Base-by-base conservation (phyloP, 2,888 invertebrate genomes). In the Tryphoninae sp. region DNA sequence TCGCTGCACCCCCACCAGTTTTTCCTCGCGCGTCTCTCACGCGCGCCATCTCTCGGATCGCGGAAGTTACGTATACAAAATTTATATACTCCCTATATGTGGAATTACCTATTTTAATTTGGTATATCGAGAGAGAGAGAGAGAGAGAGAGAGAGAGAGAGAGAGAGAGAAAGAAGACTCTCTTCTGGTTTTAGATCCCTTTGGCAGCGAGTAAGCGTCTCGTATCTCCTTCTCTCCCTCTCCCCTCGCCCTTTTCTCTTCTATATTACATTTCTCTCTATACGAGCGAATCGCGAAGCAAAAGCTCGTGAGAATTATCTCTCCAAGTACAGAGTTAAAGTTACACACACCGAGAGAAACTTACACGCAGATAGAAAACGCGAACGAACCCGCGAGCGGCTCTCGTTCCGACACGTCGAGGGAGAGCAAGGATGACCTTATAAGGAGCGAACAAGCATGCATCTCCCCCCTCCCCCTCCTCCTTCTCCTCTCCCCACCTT, bases 401-500 rank as follows among this genome's bases (percentile, higher is more conserved):
- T 33, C 77, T 82, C 85, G 80, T 84, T 81, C 81, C 72, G 78
- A 77, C 80, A 83, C 81, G 79, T 79, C 83, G 84, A 84, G 84
- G 78, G 81, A 82, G 82, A 79, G 87, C 88, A 86, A 87, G 86
- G 90, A 90, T 91, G 88, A 83, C 91, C 91, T 88, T 90, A 91
- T 90, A 91, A 90, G 91, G 91, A 88, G 90, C 91, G 90, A 87
- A 88, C 89, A 90, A 90, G 89, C 89, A 90, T 86, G 89, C 89
- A 90, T 90, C 90, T 90, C 89, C 85, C 86, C 89, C 88, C 84
- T 2, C 19, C 19, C 19, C 19, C 26, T 26, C 26, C 26, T 26
- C 26, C 86, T 87, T 86, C 87, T 86, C 86, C n/a, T n/a, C 49
- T 49, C 1, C 49, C 2, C 11, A 33, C 86, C 87, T 86, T 13